These are phyloP conservation scores for Tachina fera DNA, from an alignment of 2,888 invertebrate species.

Conservation along the genomic window DNA sequence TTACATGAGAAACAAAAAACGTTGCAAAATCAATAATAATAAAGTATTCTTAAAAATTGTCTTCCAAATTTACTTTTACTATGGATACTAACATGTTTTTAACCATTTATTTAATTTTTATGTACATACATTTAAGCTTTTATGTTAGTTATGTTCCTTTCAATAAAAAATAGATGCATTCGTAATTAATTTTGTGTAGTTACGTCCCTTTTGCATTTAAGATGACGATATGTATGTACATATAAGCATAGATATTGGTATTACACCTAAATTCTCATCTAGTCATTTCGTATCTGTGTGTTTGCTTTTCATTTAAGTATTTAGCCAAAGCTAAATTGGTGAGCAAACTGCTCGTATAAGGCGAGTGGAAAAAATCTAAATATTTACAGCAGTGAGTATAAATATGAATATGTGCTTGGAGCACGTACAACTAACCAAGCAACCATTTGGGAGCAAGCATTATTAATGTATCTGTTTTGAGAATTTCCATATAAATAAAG, in stretches of 20 bases:
- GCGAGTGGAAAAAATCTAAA: constrained; percentile 34
- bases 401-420: constrained; percentile 37
- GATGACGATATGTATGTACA: no score
- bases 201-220: no score
- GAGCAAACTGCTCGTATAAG: constrained; percentile 22
- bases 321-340: constrained; percentile 51
- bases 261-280: constrained; percentile 49
- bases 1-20: no score
- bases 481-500: constrained; percentile 29
- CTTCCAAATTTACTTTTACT: no score
- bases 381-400: constrained; percentile 26
- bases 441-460: background rate
- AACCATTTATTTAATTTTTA: no score
- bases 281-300: constrained; percentile 33
- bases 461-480: constrained; percentile 49
- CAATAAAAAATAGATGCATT: no score
- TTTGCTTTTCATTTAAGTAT: constrained; percentile 41
- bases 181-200: no score
- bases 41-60: no score
- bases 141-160: no score
- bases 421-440: constrained; percentile 1
- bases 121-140: no score
- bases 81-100: no score
- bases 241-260: background rate
- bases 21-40: no score